Conservation (phyloP, 2,888 invertebrate species). For the Dolomedes plantarius region DNA sequence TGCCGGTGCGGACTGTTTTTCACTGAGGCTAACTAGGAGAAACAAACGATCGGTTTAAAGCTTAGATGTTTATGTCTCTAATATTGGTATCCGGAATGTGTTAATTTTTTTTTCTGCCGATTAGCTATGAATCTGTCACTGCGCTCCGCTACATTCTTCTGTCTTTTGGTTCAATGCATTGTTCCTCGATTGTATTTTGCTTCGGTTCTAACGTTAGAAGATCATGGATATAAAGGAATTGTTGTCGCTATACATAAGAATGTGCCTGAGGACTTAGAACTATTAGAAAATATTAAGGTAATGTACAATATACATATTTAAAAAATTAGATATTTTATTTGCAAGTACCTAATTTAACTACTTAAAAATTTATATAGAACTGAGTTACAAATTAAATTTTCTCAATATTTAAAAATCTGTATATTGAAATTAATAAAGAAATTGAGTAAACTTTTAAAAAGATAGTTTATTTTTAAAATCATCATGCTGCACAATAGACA, state of each 20-base stretch:
- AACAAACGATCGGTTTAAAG: slow-evolving; percentile 12
- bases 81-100: slow-evolving; percentile 13
- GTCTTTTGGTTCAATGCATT: slow-evolving; percentile 8
- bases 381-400: no score
- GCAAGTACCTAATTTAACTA: no score
- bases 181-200: neutral
- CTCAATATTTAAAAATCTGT: no score
- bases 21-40: slow-evolving; percentile 32
- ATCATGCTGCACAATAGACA: no score
- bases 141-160: neutral
- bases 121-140: slow-evolving; percentile 29
- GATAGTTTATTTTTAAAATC: no score
- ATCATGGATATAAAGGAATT: slow-evolving; percentile 73
- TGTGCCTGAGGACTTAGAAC: slow-evolving; percentile 58
- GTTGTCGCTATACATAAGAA: slow-evolving; percentile 69
- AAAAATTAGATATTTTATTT: no score
- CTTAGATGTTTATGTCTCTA: slow-evolving; percentile 6
- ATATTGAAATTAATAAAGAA: no score
- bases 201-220: slow-evolving; percentile 46
- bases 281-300: slow-evolving; percentile 71
- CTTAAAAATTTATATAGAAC: no score
- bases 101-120: slow-evolving; percentile 24
- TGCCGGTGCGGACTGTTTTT: slow-evolving; percentile 27
- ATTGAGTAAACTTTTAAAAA: no score
- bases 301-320: neutral